Evolutionary conservation across 2,113 vertebrate genomes (phyloP).

Genomic region (Otus sunia): DNA sequence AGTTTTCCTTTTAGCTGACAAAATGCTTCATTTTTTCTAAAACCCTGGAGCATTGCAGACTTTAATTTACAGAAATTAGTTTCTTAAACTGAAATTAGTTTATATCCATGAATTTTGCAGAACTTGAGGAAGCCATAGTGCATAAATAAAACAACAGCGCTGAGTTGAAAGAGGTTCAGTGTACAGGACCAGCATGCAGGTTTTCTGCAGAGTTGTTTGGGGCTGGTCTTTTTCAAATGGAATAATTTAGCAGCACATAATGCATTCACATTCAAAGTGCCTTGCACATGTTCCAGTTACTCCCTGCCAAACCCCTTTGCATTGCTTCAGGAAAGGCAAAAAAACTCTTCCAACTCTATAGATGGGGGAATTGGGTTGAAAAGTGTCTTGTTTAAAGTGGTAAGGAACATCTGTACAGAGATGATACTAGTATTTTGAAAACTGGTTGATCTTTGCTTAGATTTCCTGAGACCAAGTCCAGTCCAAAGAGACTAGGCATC

Average conservation of each 20-base stretch:
- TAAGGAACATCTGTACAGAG: not conserved
- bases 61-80: not conserved
- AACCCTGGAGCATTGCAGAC: not conserved
- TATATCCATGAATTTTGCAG: not conserved
- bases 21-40: not conserved
- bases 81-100: not conserved
- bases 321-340: not conserved
- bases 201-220: not conserved
- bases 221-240: not conserved
- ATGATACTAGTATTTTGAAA: not conserved
- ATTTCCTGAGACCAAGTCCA: not conserved
- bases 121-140: not conserved
- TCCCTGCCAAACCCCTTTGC: not conserved
- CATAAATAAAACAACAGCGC: not conserved
- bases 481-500: rapidly evolving
- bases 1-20: not conserved
- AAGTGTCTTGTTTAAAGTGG: not conserved
- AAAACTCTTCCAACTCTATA: not conserved
- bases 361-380: not conserved
- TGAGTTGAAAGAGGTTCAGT: not conserved
- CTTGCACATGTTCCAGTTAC: not conserved
- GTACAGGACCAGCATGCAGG: not conserved
- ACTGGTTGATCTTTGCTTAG: not conserved
- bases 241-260: not conserved
- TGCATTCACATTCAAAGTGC: not conserved